Evolutionary conservation across 2,113 vertebrate species (phyloP), one percentile per base, ranked within the genome.

Genomic region (Lota lota): DNA sequence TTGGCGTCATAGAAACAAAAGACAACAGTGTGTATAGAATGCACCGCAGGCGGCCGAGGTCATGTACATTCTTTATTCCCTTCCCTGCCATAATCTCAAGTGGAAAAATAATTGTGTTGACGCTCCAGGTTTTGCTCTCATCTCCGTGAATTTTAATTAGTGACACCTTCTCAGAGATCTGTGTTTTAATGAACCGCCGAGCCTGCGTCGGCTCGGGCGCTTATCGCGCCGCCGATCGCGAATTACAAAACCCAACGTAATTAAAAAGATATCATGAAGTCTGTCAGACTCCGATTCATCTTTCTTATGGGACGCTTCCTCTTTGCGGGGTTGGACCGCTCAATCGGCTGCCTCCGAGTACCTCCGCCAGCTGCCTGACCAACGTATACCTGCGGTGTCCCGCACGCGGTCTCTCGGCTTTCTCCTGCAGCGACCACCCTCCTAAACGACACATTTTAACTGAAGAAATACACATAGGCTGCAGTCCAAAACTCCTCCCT

Each of bases 181-280:
- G 58, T 68, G 62, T 84, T 88, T 90, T 87, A 89, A 88, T 88
- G 85, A 91, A 89, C 63, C 81, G 82, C 85, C 85, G 75, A 50
- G 78, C 69, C 73, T 63, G 58, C 77, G 77, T 74, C 14, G 80
- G 67, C 70, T 36, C 64, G 64, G 18, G 53, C 67, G 18, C 14
- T 69, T 83, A 86, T 90, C 83, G 53, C 73, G 71, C 22, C 22
- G 40, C 70, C 56, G 36, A 85, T 85, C 85, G 65, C 78, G 75
- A 74, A 65, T 85, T 76, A 83, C 79, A 84, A 89, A 88, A 87
- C 71, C 81, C 84, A 88, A 87, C 77, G 84, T 90, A 90, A 90
- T 91, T 90, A 88, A 90, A 90, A 89, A 88, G 87, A 89, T 90
- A 90, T 88, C 78, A 87, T 83, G 87, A 84, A 79, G 86, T 79